phyloP scores from a whole-genome alignment of 1,140 invertebrate species.

The Neuroterus valhalla region DNA sequence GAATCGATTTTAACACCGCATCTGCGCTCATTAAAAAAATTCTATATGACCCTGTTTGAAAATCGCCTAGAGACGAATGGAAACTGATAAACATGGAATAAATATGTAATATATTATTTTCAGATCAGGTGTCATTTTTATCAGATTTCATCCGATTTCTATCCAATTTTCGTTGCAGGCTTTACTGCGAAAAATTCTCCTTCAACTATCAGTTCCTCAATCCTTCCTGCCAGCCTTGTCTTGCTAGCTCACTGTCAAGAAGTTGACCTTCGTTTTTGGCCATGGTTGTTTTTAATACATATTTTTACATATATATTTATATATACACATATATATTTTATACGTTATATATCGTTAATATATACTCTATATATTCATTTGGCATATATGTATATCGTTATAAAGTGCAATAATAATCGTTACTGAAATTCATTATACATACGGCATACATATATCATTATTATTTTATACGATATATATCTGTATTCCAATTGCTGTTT shows the following conservation, averaged over 20 bases:
- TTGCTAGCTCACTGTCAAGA: conserved; percentile 84
- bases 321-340: conserved; percentile 55
- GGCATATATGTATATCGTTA: conserved; percentile 43
- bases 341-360: conserved; percentile 51
- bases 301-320: conserved; percentile 67
- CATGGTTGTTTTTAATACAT: conserved; percentile 81
- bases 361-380: conserved; percentile 46
- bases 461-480: conserved; percentile 39
- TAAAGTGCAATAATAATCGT: neutral
- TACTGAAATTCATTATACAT: conserved; percentile 26
- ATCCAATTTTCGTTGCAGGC: neutral
- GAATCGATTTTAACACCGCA: conserved; percentile 12
- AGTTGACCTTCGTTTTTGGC: conserved; percentile 94
- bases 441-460: conserved; percentile 21
- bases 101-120: neutral
- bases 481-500: conserved; percentile 49
- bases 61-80: neutral
- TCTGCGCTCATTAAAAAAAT: conserved; percentile 1
- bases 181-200: conserved; percentile 2
- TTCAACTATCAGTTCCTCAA: conserved; percentile 34
- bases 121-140: neutral
- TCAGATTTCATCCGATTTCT: neutral
- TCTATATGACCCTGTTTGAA: neutral
- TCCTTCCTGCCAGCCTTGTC: conserved; percentile 68
- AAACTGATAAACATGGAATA: neutral